Percentiles rank a stretch among this genome's conserved stretches.
phyloP scores from a whole-genome alignment of 2,113 vertebrate genomes.

The Paralichthys olivaceus region DNA sequence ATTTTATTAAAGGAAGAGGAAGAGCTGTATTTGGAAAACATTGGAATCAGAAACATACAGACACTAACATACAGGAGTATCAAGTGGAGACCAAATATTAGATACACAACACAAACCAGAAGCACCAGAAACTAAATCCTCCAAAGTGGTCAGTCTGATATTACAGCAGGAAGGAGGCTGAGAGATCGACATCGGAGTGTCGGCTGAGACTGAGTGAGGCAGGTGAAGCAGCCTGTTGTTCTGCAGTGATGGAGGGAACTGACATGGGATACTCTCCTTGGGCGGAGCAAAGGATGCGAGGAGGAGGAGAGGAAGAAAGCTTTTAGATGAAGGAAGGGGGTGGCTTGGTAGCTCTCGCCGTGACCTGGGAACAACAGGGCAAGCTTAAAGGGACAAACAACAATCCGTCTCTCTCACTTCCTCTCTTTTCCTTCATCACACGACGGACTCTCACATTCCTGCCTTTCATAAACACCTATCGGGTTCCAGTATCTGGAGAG shows the following conservation, averaged over 20 bases:
- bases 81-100: not conserved
- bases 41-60: no score
- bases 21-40: no score
- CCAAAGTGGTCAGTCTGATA: no score
- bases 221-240: slow-evolving; percentile 49
- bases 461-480: slow-evolving; percentile 49
- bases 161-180: not conserved
- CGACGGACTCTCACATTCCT: slow-evolving; percentile 10
- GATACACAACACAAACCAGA: not conserved
- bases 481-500: slow-evolving; percentile 35
- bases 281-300: slow-evolving; percentile 23
- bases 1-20: no score
- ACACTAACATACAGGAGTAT: no score
- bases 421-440: slow-evolving; percentile 30
- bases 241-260: slow-evolving; percentile 19
- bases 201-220: not conserved
- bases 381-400: slow-evolving; percentile 37
- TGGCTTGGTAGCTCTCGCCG: slow-evolving; percentile 6
- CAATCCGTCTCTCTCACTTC: slow-evolving; percentile 31
- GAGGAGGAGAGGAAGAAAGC: slow-evolving; percentile 41
- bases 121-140: not conserved
- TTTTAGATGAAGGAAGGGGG: slow-evolving; percentile 29
- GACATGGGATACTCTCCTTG: slow-evolving; percentile 61
- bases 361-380: slow-evolving; percentile 46
- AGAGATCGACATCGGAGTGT: not conserved